A percentile compares a stretch with the other conserved stretches of the same genome.
Conservation (phyloP, 2,797 vertebrate genomes). For the Diplodus sargus region DNA sequence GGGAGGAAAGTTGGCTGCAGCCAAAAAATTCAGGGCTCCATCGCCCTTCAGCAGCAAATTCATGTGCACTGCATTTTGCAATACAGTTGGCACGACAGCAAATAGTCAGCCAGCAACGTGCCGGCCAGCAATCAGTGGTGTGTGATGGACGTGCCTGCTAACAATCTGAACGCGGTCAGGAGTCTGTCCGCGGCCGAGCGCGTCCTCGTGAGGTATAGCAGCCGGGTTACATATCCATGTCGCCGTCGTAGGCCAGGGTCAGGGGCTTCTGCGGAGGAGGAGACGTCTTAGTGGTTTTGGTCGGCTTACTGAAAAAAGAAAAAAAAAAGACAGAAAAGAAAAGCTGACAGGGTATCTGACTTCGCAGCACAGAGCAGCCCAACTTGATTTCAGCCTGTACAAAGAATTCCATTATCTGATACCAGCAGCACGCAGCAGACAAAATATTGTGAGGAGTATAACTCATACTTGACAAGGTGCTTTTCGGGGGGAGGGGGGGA, state of each 20-base stretch:
- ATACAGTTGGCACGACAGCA: constrained; percentile 19
- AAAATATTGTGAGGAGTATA: constrained; percentile 46
- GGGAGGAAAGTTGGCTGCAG: constrained; percentile 25
- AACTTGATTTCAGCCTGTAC: constrained; percentile 53
- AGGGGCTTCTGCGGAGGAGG: constrained; percentile 95
- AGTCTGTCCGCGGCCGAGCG: constrained; percentile 37
- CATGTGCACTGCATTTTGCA: neutral
- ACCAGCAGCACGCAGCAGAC: constrained; percentile 51
- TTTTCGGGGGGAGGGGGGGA: constrained; percentile 11
- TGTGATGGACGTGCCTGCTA: constrained; percentile 35
- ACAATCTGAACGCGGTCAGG: constrained; percentile 41
- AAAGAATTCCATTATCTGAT: constrained; percentile 73
- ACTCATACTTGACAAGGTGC: constrained; percentile 65
- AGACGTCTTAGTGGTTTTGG: constrained; percentile 89
- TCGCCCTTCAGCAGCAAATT: constrained; percentile 44
- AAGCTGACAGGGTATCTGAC: constrained; percentile 44
- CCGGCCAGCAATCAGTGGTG: constrained; percentile 10
- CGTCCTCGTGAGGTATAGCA: constrained; percentile 57
- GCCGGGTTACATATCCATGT: constrained; percentile 93
- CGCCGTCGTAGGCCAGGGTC: constrained; percentile 96
- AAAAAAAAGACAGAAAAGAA: constrained; percentile 29
- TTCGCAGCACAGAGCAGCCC: constrained; percentile 38
- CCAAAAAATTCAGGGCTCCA: constrained; percentile 4
- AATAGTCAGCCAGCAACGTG: constrained; percentile 22
- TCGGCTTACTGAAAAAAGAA: constrained; percentile 85